Evolutionary conservation across 2,888 invertebrate species (phyloP).

Genomic region (Agriopis marginaria): DNA sequence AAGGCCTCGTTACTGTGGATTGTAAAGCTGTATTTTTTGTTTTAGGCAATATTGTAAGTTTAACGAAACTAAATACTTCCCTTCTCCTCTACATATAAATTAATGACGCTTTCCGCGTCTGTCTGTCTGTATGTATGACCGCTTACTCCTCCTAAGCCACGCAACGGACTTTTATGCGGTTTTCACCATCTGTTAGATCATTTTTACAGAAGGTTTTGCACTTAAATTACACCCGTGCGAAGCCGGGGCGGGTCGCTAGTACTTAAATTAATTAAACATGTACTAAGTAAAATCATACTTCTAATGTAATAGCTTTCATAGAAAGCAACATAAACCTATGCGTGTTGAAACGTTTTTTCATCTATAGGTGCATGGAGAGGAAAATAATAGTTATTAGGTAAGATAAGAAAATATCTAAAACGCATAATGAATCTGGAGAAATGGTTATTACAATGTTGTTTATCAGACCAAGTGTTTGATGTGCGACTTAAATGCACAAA

Average conservation of each 20-base stretch:
- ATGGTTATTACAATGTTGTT: background rate
- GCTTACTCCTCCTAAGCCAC: too few relatives aligned
- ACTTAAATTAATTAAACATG: background rate
- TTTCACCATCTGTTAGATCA: too few relatives aligned
- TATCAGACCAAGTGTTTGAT: background rate
- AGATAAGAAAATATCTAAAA: slow-evolving; percentile 16
- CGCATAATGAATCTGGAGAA: slow-evolving; percentile 1
- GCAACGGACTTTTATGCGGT: too few relatives aligned
- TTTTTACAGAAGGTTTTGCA: too few relatives aligned
- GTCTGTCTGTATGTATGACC: too few relatives aligned
- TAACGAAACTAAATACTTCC: background rate
- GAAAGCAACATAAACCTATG: background rate
- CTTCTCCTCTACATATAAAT: too few relatives aligned
- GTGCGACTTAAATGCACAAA: background rate
- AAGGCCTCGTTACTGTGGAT: slow-evolving; percentile 26
- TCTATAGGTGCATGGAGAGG: background rate
- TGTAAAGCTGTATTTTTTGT: background rate
- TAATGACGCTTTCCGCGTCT: too few relatives aligned
- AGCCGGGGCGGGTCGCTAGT: too few relatives aligned
- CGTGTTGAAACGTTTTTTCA: slow-evolving; percentile 5
- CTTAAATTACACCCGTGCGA: too few relatives aligned
- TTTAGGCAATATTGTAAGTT: background rate
- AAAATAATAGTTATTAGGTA: background rate
- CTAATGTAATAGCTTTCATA: background rate
- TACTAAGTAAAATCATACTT: background rate